Evolutionary conservation across 2,888 invertebrate genomes (phyloP), one percentile per base, ranked within the genome.

Genomic region (Agrotis exclamationis): DNA sequence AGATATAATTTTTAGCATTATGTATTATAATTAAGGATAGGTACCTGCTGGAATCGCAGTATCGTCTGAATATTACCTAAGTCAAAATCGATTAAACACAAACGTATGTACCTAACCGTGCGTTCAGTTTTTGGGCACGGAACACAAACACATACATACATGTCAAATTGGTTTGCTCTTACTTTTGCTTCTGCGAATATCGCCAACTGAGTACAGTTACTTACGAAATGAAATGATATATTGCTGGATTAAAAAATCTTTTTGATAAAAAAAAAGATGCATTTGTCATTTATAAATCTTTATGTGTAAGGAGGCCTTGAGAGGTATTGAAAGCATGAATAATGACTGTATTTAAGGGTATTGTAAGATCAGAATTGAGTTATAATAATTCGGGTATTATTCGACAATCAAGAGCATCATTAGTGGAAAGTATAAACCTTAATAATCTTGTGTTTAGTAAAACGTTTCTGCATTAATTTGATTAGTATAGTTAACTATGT

Each of bases 101-200:
- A 68, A 74, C 64, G 51, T 79, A 63, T 80, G 85, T 83, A 74
- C 57, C 58, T 51, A 76, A 83, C 70, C 79, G 78, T 63, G 57
- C 73, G 70, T 70, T 74, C 70, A 85, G 87, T 89, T 92, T 92
- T 86, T 91, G 91, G 90, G 85, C 78, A 60, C 77, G 77, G 60
- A 66, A 33, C 79, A 82, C 87, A 89, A 87, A 86, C 83, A 86
- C 83, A 93, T 91, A 93, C 88, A 90, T 78, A 84, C 84, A 86
- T 66, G 71, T 69, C 88, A 88, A 91, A 92, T 92, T 88, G 88
- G 87, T 91, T 91, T 91, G 89, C 80, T 89, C 86, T 89, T 89
- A 87, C 91, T 90, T 93, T 88, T 89, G 88, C 88, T 94, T 92
- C 93, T 89, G 82, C 85, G 93, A 94, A 94, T 86, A 83, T 82